Percentiles rank a stretch among this genome's conserved stretches.
Evolutionary conservation across 2,797 vertebrate species (phyloP).

Genomic region (Pitangus sulphuratus): DNA sequence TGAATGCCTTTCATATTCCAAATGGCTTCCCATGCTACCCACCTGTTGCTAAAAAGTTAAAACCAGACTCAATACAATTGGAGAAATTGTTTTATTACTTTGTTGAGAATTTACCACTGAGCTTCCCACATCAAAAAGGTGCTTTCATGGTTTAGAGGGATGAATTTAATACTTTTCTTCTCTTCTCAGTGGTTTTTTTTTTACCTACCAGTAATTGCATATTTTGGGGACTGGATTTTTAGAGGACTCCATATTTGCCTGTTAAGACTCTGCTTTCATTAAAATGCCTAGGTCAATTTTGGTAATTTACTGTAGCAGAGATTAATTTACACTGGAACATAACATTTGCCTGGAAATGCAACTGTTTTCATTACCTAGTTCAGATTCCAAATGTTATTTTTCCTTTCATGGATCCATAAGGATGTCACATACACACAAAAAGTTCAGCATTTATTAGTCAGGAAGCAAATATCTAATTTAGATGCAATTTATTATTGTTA

Average conservation of each 20-base stretch:
- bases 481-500: neutral
- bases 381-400: neutral
- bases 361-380: neutral
- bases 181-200: neutral
- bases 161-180: neutral
- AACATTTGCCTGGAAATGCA: neutral
- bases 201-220: neutral
- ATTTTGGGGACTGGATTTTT: neutral
- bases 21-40: neutral
- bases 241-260: neutral
- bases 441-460: neutral
- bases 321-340: neutral
- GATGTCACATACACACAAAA: neutral
- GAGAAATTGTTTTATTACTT: neutral
- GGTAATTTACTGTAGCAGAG: neutral
- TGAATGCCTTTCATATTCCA: neutral
- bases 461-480: neutral
- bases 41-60: neutral
- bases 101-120: neutral
- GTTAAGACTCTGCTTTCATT: neutral
- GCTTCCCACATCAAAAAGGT: neutral
- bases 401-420: neutral
- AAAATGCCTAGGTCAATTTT: neutral
- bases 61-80: accelerated
- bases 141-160: neutral